phyloP scores from a whole-genome alignment of 2,888 invertebrate genomes.

The Stictocephala bisonia region DNA sequence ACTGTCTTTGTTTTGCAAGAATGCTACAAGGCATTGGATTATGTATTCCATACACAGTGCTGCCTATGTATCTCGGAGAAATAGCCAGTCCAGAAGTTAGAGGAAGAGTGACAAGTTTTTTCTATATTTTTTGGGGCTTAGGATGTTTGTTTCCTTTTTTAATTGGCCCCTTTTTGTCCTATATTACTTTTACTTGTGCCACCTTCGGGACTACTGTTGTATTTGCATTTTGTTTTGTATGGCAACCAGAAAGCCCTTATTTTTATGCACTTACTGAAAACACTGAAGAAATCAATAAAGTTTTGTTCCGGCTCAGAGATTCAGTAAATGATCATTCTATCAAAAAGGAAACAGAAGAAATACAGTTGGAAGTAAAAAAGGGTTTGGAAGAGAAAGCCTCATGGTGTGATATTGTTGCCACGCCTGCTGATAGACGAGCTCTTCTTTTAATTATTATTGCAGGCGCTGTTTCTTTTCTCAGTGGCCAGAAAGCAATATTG shows the following conservation, averaged over 20 bases:
- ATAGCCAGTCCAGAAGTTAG: slow-evolving; percentile 30
- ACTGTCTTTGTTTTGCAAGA: slow-evolving; percentile 22
- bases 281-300: not conserved
- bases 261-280: slow-evolving; percentile 28
- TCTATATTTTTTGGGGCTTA: slow-evolving; percentile 11
- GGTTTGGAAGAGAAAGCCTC: slow-evolving; percentile 7
- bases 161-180: slow-evolving; percentile 37
- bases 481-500: slow-evolving; percentile 30
- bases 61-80: slow-evolving; percentile 44
- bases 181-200: not conserved
- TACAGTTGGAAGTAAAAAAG: slow-evolving; percentile 1
- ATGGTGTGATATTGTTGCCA: slow-evolving; percentile 33
- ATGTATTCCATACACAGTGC: slow-evolving; percentile 12
- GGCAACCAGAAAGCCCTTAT: slow-evolving; percentile 45
- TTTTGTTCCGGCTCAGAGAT: not conserved
- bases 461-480: not conserved
- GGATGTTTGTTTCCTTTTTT: slow-evolving; percentile 42
- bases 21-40: slow-evolving; percentile 23
- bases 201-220: slow-evolving; percentile 11
- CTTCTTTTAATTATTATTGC: slow-evolving; percentile 26
- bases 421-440: slow-evolving; percentile 41
- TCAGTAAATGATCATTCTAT: not conserved
- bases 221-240: slow-evolving; percentile 26
- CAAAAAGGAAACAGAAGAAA: slow-evolving; percentile 22
- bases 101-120: slow-evolving; percentile 35